These are phyloP conservation scores for Limnephilus auricula DNA, from an alignment of 2,888 invertebrate species.

Conservation along the genomic window DNA sequence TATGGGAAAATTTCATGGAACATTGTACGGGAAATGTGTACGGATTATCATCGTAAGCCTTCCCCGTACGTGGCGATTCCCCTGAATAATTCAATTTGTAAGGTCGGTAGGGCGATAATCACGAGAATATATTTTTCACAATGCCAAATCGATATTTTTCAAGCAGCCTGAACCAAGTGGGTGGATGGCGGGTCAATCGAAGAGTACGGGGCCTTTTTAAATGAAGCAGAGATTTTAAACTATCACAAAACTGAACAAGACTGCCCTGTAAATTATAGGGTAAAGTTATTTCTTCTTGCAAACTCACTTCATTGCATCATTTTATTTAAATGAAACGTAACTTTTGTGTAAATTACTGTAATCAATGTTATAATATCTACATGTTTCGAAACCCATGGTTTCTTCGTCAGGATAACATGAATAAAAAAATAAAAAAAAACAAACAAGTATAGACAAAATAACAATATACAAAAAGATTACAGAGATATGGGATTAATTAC, in stretches of 20 bases:
- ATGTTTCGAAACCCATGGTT: no score
- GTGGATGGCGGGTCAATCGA: conserved; percentile 8
- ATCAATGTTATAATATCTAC: no score
- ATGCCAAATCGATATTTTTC: conserved; percentile 36
- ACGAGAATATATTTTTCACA: conserved; percentile 19
- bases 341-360: no score
- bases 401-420: no score
- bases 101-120: conserved; percentile 20
- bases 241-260: neutral
- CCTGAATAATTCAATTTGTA: conserved; percentile 37
- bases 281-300: no score
- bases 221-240: neutral
- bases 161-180: conserved; percentile 3
- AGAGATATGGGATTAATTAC: no score
- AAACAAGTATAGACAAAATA: no score
- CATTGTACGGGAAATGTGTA: neutral
- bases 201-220: neutral
- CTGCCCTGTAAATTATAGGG: neutral
- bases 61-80: conserved; percentile 29
- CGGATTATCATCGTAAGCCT: conserved; percentile 10
- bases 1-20: neutral
- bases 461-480: no score
- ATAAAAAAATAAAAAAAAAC: no score
- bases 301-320: no score
- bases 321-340: no score